Conservation (phyloP, 2,113 vertebrate genomes). For the Sarotherodon lohbergeri region DNA sequence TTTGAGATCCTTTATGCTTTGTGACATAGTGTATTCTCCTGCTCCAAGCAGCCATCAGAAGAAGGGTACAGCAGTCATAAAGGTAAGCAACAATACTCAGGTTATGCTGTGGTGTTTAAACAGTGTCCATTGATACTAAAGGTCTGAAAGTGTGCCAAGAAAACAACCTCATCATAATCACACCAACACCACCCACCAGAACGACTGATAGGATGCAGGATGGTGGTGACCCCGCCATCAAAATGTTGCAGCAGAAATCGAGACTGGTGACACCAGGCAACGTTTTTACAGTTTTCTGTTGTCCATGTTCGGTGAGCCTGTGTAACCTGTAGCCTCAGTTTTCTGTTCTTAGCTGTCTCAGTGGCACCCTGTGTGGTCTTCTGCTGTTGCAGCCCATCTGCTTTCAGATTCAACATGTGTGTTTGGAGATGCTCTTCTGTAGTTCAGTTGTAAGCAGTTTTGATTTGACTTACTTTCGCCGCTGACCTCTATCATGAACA, state of each 20-base stretch:
- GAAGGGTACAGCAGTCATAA: neutral
- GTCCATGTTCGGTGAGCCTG: neutral
- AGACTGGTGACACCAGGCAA: neutral
- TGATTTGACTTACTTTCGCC: neutral
- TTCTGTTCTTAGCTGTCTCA: neutral
- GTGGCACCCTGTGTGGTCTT: neutral
- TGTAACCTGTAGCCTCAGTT: neutral
- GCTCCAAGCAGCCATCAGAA: neutral
- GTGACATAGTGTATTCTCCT: neutral
- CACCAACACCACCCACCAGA: neutral
- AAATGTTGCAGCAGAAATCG: neutral
- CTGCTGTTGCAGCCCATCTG: neutral
- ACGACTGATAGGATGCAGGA: neutral
- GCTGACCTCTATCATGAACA: neutral
- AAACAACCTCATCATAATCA: neutral
- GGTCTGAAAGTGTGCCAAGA: neutral
- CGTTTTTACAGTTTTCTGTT: neutral
- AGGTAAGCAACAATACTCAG: neutral
- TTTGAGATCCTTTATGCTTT: neutral
- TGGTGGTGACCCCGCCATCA: neutral
- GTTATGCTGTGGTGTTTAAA: neutral
- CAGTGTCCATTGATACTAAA: neutral
- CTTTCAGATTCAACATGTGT: neutral
- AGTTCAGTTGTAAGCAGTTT: neutral
- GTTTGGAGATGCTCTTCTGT: neutral